Conservation (phyloP, 2,888 invertebrate species). For the Oxyteleia sp. region DNA sequence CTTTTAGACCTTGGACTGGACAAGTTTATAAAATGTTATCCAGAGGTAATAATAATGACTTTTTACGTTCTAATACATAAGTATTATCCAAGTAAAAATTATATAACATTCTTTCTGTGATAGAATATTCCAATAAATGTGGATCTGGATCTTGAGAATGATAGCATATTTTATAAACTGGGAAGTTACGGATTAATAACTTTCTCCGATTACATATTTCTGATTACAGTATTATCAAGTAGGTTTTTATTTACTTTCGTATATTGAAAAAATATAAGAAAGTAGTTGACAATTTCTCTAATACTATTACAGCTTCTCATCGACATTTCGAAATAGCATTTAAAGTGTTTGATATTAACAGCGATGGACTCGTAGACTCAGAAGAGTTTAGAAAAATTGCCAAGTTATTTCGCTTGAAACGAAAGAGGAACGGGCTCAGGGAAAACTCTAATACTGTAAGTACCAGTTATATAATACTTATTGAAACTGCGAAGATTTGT, state of each 20-base stretch:
- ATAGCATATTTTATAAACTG: conserved; percentile 98
- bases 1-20: too few species aligned
- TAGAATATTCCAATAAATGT: conserved; percentile 94
- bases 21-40: conserved; percentile 97
- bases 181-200: conserved; percentile 98
- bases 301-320: conserved; percentile 93
- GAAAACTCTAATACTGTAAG: too few species aligned
- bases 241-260: conserved; percentile 89
- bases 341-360: conserved; percentile 99
- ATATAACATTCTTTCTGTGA: conserved; percentile 76
- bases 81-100: too few species aligned
- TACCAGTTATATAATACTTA: too few species aligned
- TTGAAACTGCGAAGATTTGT: too few species aligned
- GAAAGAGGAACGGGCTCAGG: too few species aligned
- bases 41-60: conserved; percentile 93
- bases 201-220: conserved; percentile 99
- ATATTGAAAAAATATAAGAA: too few species aligned
- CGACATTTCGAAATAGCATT: conserved; percentile 99
- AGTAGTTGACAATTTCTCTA: too few species aligned
- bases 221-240: conserved; percentile 99
- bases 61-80: conserved; percentile 23
- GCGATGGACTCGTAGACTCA: conserved; percentile 99
- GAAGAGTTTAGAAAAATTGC: conserved; percentile 99
- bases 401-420: conserved; percentile 92
- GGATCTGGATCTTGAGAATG: conserved; percentile 94